A percentile compares a stretch with the other conserved stretches of the same genome.
Conservation (phyloP, 2,888 invertebrate genomes). For the Tigriopus californicus region DNA sequence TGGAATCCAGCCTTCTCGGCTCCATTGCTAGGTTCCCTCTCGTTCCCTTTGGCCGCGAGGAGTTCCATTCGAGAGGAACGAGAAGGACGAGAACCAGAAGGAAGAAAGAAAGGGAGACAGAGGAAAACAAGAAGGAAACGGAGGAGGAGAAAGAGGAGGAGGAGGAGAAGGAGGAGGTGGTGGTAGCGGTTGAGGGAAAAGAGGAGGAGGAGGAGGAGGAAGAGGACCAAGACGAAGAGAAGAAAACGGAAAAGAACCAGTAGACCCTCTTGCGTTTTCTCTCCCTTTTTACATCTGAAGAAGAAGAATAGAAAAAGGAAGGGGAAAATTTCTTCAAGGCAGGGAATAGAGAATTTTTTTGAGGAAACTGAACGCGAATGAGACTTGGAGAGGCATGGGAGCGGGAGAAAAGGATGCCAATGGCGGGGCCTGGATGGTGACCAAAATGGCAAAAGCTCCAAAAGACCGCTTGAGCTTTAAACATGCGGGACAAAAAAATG, state of each 20-base stretch:
- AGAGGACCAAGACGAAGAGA: not conserved
- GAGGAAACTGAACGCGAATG: conserved; percentile 1
- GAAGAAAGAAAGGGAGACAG: not conserved
- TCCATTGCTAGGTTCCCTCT: too few species aligned
- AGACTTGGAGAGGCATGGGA: not conserved
- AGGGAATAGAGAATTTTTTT: not conserved
- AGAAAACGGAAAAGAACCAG: not conserved
- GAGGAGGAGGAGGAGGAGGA: not conserved
- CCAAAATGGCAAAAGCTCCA: too few species aligned
- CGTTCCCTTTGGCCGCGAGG: too few species aligned
- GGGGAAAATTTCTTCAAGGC: not conserved
- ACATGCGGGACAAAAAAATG: too few species aligned
- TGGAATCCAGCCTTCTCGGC: too few species aligned
- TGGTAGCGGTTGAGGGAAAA: not conserved
- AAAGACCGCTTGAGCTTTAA: too few species aligned
- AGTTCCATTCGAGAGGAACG: too few species aligned
- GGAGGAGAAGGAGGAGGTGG: not conserved
- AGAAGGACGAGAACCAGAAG: not conserved
- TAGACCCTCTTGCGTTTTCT: too few species aligned
- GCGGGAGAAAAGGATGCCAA: not conserved
- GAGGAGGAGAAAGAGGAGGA: too few species aligned
- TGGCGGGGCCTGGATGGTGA: too few species aligned
- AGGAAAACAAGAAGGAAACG: too few species aligned
- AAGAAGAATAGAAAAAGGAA: not conserved
- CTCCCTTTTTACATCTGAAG: too few species aligned